These are phyloP conservation scores for Paedocypris micromegethes DNA, from an alignment of 2,797 vertebrate genomes.

Conservation along the genomic window DNA sequence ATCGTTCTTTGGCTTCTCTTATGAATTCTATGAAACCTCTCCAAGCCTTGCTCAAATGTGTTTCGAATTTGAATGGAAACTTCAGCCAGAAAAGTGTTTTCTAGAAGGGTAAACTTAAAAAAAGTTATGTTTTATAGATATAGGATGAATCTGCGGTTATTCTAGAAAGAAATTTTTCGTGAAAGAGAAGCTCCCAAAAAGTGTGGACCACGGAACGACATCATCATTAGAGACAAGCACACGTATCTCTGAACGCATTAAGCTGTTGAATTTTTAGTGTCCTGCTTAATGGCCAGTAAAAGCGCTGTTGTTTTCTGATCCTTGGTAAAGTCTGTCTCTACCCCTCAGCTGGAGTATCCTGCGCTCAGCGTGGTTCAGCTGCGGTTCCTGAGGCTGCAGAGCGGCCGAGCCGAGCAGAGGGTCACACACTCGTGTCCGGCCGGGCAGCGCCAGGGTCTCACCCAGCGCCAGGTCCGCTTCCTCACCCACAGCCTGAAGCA, in stretches of 20 bases:
- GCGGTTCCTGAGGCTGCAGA: conserved; percentile 81
- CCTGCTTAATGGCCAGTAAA: background rate
- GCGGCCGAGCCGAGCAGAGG: conserved; percentile 67
- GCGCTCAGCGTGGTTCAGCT: conserved; percentile 78
- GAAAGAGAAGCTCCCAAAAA: no score
- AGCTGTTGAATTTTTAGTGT: background rate
- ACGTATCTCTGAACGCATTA: background rate
- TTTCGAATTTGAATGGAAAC: no score
- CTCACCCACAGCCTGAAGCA: conserved; percentile 70
- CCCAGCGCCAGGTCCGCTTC: conserved; percentile 68
- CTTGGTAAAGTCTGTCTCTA: conserved; percentile 1
- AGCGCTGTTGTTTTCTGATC: background rate
- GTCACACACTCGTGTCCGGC: conserved; percentile 77
- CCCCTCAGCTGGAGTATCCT: conserved; percentile 71
- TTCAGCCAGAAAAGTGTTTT: no score
- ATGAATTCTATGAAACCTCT: no score
- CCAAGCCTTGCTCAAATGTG: no score
- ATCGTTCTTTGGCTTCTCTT: no score
- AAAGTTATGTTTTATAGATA: no score
- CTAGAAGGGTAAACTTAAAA: no score
- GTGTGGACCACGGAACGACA: no score
- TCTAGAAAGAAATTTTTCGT: no score
- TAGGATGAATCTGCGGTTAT: no score
- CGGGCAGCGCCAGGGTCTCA: conserved; percentile 54
- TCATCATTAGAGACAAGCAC: no score